Conservation (phyloP, 2,113 vertebrate genomes). For the Mesoclemmys tuberculata region DNA sequence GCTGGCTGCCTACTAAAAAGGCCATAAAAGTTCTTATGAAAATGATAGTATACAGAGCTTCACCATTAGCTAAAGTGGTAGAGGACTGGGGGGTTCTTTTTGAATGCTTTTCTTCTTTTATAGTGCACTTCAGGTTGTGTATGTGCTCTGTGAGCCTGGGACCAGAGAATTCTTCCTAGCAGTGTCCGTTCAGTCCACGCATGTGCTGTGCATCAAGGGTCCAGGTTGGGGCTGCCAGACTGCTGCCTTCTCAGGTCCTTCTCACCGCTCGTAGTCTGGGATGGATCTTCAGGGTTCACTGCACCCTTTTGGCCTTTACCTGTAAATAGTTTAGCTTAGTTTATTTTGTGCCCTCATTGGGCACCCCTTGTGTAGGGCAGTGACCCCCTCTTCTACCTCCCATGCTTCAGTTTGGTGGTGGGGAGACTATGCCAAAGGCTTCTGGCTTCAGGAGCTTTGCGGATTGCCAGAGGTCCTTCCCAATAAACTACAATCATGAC, state of each 20-base stretch:
- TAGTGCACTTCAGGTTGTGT: background rate
- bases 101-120: background rate
- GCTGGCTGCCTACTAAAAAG: background rate
- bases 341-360: background rate
- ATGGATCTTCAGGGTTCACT: background rate
- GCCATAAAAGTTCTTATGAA: background rate
- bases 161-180: background rate
- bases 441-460: background rate
- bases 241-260: background rate
- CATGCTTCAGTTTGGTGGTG: background rate
- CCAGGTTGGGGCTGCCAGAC: background rate
- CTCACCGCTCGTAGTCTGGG: background rate
- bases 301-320: background rate
- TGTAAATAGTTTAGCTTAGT: background rate
- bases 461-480: background rate
- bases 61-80: background rate
- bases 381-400: background rate
- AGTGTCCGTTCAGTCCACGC: background rate
- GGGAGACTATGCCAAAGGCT: background rate
- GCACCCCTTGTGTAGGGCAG: background rate
- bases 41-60: background rate
- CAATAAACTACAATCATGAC: background rate
- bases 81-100: background rate
- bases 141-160: background rate
- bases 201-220: background rate